Evolutionary conservation across 2,797 vertebrate genomes (phyloP).

Genomic region (Syncerus caffer): DNA sequence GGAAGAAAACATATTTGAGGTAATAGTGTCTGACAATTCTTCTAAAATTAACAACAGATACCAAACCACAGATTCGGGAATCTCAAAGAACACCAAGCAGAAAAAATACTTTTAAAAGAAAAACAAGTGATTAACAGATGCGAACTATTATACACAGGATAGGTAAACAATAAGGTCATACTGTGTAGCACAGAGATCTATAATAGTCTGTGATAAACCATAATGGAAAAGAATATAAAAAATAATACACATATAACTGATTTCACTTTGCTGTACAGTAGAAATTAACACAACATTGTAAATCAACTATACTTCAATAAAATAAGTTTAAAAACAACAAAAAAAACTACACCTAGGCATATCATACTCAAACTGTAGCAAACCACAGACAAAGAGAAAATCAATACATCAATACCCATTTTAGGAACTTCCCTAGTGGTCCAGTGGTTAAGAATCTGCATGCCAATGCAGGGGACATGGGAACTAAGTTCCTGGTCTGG

Average conservation of each 20-base stretch:
- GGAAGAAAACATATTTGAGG: neutral
- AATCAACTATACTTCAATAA: neutral
- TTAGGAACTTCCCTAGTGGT: neutral
- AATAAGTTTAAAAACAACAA: neutral
- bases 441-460: neutral
- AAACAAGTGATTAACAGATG: neutral
- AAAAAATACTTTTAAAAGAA: neutral
- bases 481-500: neutral
- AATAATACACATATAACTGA: neutral
- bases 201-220: neutral
- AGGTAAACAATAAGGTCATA: neutral
- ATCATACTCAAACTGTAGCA: neutral
- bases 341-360: neutral
- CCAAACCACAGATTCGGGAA: neutral
- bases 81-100: neutral
- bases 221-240: neutral
- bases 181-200: neutral
- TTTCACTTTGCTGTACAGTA: neutral
- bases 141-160: neutral
- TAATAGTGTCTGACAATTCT: neutral
- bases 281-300: neutral
- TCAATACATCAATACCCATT: neutral
- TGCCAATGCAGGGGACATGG: neutral
- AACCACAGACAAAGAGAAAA: neutral
- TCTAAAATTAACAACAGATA: neutral